Evolutionary conservation across 2,113 vertebrate species (phyloP).

Genomic region (Ictidomys tridecemlineatus): DNA sequence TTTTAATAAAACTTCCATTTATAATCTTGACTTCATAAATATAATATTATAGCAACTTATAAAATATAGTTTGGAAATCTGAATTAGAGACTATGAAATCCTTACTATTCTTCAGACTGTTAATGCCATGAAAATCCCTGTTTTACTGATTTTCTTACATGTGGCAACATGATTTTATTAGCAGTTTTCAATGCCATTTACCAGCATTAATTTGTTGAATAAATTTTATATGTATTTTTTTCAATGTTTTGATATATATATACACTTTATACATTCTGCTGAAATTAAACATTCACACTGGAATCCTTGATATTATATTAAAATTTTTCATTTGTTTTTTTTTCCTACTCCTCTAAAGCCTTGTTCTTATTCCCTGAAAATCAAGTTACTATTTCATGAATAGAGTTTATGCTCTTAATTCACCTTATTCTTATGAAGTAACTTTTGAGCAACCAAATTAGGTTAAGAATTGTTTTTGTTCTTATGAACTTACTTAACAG

Average conservation of each 20-base stretch:
- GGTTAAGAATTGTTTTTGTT: neutral
- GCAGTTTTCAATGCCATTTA: conserved; percentile 36
- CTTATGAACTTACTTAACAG: neutral
- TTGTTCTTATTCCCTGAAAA: neutral
- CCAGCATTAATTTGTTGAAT: neutral
- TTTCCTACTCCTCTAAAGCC: neutral
- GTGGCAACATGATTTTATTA: conserved; percentile 36
- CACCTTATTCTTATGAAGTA: neutral
- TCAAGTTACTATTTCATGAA: neutral
- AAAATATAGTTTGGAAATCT: conserved; percentile 16
- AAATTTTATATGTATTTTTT: conserved; percentile 23
- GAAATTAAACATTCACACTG: neutral
- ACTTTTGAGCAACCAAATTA: neutral
- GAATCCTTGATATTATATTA: conserved; percentile 21
- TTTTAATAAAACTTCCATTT: neutral
- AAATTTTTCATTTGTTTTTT: neutral
- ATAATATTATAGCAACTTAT: neutral
- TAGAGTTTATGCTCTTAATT: neutral
- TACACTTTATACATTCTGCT: conserved; percentile 44
- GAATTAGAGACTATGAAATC: conserved; percentile 19
- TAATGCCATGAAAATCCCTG: neutral
- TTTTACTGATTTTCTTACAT: conserved; percentile 9
- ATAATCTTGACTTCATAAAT: conserved; percentile 20
- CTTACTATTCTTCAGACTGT: neutral
- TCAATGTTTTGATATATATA: neutral